Evolutionary conservation across 2,888 invertebrate genomes (phyloP).

Genomic region (Coronaproctus castanopsis): DNA sequence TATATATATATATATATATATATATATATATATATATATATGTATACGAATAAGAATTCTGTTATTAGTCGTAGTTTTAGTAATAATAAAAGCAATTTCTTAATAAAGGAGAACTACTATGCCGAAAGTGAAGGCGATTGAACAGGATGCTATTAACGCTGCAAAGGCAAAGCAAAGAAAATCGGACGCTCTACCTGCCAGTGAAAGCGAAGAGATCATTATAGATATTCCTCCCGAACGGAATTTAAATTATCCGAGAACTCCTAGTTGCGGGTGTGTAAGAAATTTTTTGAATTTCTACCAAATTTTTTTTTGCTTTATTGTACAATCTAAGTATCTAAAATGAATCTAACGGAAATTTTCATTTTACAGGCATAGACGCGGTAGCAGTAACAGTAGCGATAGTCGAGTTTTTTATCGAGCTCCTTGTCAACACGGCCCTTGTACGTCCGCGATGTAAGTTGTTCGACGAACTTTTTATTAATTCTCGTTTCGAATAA

Average conservation of each 20-base stretch:
- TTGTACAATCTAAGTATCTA: no score
- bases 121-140: conserved; percentile 34
- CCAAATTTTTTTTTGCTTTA: conserved; percentile 5
- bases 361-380: conserved; percentile 10
- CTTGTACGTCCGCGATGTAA: conserved; percentile 7
- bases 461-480: no score
- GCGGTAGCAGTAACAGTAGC: conserved; percentile 12
- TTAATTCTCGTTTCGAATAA: no score
- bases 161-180: conserved; percentile 63
- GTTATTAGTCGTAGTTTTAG: no score
- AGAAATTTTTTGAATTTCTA: conserved; percentile 2
- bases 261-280: conserved; percentile 10
- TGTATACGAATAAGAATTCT: no score
- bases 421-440: conserved; percentile 11
- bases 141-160: conserved; percentile 64
- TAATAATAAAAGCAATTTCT: no score
- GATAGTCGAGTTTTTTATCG: conserved; percentile 13
- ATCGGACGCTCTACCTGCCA: conserved; percentile 31
- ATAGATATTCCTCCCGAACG: conserved; percentile 6
- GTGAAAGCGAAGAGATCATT: conserved; percentile 7
- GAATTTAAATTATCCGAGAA: conserved; percentile 9
- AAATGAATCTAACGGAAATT: no score
- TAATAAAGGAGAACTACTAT: conserved; percentile 65
- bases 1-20: no score
- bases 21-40: no score